phyloP scores from a whole-genome alignment of 2,797 vertebrate species.

The Enteromius afrohamiltoni region DNA sequence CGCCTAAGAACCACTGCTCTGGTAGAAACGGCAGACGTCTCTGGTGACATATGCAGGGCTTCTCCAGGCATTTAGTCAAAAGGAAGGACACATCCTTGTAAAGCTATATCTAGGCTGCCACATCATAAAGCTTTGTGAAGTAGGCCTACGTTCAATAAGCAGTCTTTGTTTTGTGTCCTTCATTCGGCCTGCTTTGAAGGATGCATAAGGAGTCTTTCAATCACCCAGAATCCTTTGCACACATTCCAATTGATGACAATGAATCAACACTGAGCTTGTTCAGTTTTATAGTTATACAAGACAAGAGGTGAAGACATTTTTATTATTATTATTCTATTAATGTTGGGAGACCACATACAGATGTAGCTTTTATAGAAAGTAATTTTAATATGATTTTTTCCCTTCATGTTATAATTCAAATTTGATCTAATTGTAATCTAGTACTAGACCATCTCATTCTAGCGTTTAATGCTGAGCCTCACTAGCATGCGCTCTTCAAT shows the following conservation, averaged over 20 bases:
- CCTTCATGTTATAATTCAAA: no score
- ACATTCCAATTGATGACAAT: background rate
- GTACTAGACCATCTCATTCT: background rate
- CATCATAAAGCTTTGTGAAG: background rate
- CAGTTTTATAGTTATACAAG: background rate
- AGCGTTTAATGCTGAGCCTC: background rate
- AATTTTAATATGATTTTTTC: no score
- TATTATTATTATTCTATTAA: background rate
- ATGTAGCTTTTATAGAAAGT: background rate
- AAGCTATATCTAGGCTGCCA: background rate
- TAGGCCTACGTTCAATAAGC: background rate
- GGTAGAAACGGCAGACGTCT: background rate
- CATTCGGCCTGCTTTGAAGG: background rate
- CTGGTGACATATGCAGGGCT: background rate
- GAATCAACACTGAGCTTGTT: background rate
- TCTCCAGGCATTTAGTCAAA: background rate
- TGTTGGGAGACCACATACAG: background rate
- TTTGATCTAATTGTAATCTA: background rate
- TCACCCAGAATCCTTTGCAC: background rate
- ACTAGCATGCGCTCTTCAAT: background rate
- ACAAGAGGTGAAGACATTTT: background rate
- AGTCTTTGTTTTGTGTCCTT: background rate
- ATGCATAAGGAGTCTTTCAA: background rate
- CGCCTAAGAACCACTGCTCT: background rate
- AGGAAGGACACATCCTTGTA: background rate